A percentile compares a stretch with the other conserved stretches of the same genome.
phyloP scores from a whole-genome alignment of 2,113 vertebrate species.

The Myanophis thanlyinensis region DNA sequence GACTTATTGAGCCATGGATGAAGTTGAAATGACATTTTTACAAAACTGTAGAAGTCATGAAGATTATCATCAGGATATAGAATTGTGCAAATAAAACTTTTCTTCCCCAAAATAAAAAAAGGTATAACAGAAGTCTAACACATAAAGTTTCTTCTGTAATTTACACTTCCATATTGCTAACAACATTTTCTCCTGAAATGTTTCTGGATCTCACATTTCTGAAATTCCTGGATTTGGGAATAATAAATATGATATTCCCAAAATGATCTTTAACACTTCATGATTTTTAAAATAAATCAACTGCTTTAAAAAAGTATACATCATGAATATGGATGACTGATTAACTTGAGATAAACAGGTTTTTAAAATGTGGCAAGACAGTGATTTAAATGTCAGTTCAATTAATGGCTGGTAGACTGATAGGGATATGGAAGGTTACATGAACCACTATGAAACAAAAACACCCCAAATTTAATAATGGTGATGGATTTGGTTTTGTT shows the following conservation, averaged over 20 bases:
- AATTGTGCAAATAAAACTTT: background rate
- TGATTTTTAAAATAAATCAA: background rate
- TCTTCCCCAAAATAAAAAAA: background rate
- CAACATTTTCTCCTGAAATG: background rate
- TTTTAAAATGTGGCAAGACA: background rate
- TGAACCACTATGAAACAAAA: background rate
- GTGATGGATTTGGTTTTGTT: background rate
- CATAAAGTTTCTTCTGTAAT: background rate
- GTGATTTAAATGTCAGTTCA: background rate
- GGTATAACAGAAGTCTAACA: background rate
- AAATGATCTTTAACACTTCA: background rate
- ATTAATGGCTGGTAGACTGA: background rate
- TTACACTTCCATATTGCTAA: background rate
- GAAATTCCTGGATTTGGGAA: background rate
- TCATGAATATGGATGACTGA: background rate
- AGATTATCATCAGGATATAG: background rate
- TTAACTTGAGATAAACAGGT: background rate
- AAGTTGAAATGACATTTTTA: background rate
- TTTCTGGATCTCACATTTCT: background rate
- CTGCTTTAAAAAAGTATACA: background rate
- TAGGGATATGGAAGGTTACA: background rate
- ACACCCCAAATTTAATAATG: background rate
- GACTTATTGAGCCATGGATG: background rate
- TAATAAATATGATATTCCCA: background rate
- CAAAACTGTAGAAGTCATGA: background rate